Percentiles rank a stretch among this genome's conserved stretches.
These are phyloP conservation scores for Schizothorax lantsangensis DNA, from an alignment of 2,797 vertebrate genomes.

Conservation along the genomic window DNA sequence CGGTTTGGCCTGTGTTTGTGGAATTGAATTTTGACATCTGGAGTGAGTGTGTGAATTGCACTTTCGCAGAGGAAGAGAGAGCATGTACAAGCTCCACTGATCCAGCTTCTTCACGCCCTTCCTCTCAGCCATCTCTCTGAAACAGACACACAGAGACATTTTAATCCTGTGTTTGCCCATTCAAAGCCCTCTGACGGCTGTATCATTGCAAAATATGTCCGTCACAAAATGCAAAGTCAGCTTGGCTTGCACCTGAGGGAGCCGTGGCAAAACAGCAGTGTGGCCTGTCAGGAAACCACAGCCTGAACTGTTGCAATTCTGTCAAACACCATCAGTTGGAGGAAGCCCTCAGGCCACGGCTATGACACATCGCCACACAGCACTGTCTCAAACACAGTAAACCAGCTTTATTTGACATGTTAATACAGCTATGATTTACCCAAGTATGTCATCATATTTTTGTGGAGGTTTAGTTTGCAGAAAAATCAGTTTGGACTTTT, in stretches of 20 bases:
- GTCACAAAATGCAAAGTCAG: slow-evolving; percentile 29
- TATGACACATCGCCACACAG: not conserved
- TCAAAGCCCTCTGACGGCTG: slow-evolving; percentile 26
- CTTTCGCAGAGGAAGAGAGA: not conserved
- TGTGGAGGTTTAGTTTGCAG: not conserved
- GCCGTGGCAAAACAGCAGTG: not conserved
- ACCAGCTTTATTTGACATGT: slow-evolving; percentile 16
- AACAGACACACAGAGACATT: slow-evolving; percentile 19
- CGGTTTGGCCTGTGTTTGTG: not conserved
- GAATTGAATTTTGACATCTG: slow-evolving; percentile 32
- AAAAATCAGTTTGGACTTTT: slow-evolving; percentile 17
- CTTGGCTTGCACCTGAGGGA: slow-evolving; percentile 19
- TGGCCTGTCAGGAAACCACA: slow-evolving; percentile 2
- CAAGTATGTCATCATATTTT: not conserved
- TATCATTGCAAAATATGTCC: slow-evolving; percentile 6
- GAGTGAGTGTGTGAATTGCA: not conserved
- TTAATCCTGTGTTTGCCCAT: slow-evolving; percentile 40
- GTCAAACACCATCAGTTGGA: slow-evolving; percentile 25
- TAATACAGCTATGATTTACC: slow-evolving; percentile 5
- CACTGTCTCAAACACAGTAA: slow-evolving; percentile 6
- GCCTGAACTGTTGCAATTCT: slow-evolving; percentile 6
- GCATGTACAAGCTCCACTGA: not conserved
- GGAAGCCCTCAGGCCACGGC: slow-evolving; percentile 22
- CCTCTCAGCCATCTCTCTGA: not conserved
- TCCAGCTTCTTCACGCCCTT: not conserved